These are phyloP conservation scores for Lampris megalopsis DNA, from an alignment of 2,113 vertebrate genomes.

Conservation along the genomic window DNA sequence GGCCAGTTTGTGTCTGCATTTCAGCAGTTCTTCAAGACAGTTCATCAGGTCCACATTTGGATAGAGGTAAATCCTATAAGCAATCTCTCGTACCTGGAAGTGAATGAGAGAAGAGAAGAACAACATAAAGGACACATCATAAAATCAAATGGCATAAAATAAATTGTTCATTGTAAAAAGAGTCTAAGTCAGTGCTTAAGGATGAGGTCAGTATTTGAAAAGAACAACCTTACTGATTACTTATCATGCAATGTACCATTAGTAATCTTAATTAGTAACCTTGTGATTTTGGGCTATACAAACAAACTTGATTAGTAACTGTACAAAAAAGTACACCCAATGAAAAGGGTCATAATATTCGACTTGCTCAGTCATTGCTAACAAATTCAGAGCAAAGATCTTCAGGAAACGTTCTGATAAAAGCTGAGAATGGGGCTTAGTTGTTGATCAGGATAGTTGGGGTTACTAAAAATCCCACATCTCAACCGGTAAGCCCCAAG, in stretches of 20 bases:
- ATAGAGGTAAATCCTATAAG: conserved; percentile 95
- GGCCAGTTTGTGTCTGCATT: conserved; percentile 88
- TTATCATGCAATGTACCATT: too few relatives aligned
- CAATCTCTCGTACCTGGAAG: conserved; percentile 91
- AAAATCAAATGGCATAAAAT: neutral
- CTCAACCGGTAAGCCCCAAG: neutral
- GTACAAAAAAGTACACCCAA: too few relatives aligned
- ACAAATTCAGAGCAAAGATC: too few relatives aligned
- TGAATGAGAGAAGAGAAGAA: conserved; percentile 6
- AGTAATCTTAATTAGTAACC: too few relatives aligned
- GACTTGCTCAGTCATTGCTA: too few relatives aligned
- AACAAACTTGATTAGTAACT: too few relatives aligned
- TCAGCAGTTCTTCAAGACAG: conserved; percentile 89
- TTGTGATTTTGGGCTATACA: too few relatives aligned
- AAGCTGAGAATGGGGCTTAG: neutral
- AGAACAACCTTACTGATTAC: too few relatives aligned
- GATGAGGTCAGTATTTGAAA: too few relatives aligned
- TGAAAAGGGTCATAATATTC: too few relatives aligned
- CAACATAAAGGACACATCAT: conserved; percentile 7
- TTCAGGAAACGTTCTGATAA: neutral
- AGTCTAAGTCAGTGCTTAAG: too few relatives aligned
- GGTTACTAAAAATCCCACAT: neutral
- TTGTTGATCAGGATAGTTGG: neutral
- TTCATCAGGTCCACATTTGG: conserved; percentile 85
- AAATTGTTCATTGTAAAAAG: too few relatives aligned